Evolutionary conservation across 2,888 invertebrate genomes (phyloP).

Genomic region (Ophion obscuratus): DNA sequence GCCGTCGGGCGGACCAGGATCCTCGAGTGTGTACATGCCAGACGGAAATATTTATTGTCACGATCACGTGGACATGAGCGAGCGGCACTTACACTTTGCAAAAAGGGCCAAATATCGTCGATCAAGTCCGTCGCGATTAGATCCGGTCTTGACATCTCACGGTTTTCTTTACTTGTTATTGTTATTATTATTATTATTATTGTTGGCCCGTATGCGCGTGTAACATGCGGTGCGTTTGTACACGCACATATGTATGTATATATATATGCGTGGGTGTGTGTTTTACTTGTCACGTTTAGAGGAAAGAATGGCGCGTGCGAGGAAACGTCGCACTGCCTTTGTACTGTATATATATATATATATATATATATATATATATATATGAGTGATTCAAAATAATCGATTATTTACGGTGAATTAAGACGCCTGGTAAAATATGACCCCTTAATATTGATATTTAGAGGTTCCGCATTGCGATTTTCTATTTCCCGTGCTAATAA

Average conservation of each 20-base stretch:
- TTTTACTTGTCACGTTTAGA: not conserved
- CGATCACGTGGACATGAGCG: not conserved
- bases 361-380: not conserved
- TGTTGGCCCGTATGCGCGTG: not conserved
- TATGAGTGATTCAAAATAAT: too few species aligned
- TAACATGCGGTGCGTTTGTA: not conserved
- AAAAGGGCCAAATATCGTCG: slow-evolving; percentile 91
- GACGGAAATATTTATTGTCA: not conserved
- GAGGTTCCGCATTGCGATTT: too few species aligned
- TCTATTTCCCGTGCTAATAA: too few species aligned
- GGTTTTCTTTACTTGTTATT: slow-evolving; percentile 32
- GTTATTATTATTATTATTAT: not conserved
- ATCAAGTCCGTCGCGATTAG: slow-evolving; percentile 90
- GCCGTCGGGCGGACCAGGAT: not conserved
- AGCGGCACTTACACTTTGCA: slow-evolving; percentile 89
- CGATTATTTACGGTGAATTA: too few species aligned
- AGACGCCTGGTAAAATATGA: too few species aligned
- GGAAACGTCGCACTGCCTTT: not conserved
- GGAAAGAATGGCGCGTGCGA: not conserved
- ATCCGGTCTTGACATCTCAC: slow-evolving; percentile 86
- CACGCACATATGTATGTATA: not conserved
- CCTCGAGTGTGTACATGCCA: not conserved
- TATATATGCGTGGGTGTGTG: not conserved
- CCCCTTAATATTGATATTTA: too few species aligned
- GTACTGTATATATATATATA: not conserved